Evolutionary conservation across 2,113 vertebrate genomes (phyloP).

Genomic region (Microcebus tavaratra): DNA sequence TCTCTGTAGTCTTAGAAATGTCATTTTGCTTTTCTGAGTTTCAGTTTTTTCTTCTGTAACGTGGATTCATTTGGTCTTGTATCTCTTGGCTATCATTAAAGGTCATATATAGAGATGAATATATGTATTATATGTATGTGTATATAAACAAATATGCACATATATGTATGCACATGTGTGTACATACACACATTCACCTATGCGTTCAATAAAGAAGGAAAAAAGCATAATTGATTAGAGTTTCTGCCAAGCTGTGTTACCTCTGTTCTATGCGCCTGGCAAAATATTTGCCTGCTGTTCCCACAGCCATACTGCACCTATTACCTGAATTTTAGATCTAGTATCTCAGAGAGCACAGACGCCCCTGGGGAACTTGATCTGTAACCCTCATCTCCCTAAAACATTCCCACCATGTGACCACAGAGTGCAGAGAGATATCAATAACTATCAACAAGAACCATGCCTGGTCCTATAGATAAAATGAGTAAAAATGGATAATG

Average conservation of each 20-base stretch:
- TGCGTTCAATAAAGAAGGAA: not conserved
- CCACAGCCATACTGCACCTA: not conserved
- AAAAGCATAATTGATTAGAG: not conserved
- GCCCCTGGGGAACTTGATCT: not conserved
- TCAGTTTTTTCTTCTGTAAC: not conserved
- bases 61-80: not conserved
- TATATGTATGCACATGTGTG: not conserved
- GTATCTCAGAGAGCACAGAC: not conserved
- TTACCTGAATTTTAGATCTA: not conserved
- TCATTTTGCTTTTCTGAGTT: not conserved
- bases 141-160: too few relatives aligned
- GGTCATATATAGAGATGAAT: not conserved
- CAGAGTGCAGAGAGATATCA: rapidly evolving
- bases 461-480: not conserved
- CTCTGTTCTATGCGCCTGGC: not conserved
- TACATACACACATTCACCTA: too few relatives aligned
- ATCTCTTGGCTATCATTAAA: not conserved
- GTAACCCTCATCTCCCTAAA: not conserved
- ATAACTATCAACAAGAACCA: not conserved
- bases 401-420: not conserved
- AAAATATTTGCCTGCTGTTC: not conserved
- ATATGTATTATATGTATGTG: too few relatives aligned
- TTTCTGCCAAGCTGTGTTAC: not conserved
- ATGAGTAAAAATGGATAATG: not conserved
- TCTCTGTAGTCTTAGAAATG: not conserved